Evolutionary conservation across 1,140 invertebrate genomes (phyloP), one percentile per base, ranked within the genome.

Genomic region (Trichonephila clavipes): DNA sequence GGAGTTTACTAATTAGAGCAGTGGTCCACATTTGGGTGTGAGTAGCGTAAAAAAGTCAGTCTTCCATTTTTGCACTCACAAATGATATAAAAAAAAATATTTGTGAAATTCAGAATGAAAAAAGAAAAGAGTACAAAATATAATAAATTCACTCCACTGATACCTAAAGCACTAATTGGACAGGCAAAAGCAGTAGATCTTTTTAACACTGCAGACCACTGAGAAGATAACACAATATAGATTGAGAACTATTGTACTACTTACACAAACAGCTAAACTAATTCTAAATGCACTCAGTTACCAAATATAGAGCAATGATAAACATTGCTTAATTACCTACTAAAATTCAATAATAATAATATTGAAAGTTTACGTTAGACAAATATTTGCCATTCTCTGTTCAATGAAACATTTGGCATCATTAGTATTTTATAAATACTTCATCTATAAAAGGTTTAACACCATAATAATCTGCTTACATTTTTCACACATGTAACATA

Each of bases 171-270:
- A 40, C 16, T 34, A 34, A 34, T 12, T 12, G n/a, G 66, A 69
- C 10, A 69, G 66, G 72, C 72, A 19, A 77, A 77, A 77, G 72
- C 28, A 28, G n/a, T 21, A 18, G 14, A 62, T 44, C 24, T 58
- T 81, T 40, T 81, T 19, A 19, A 69, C 28, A 61, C 10, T 81
- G 89, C 72, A 81, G 89, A 90, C 89, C 89, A 90, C 89, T 82
- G 89, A 58, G 10, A 44, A 81, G 51, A n/a, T 24, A 77, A 90
- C 66, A 51, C 18, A 90, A 62, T 61, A 90, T 16, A 51, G 61
- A 89, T 24, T 24, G 34, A 82, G 72, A 92, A 72, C 92, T 93
- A 93, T 93, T 93, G 92, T 86, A 86, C 90, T 92, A 92, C 82
- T 59, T 21, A 93, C 92, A 82, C 66, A 93, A 93, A 62, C 16